Percentiles rank a stretch among this genome's conserved stretches.
Evolutionary conservation across 2,888 invertebrate species (phyloP).

Genomic region (Heliconius sara): DNA sequence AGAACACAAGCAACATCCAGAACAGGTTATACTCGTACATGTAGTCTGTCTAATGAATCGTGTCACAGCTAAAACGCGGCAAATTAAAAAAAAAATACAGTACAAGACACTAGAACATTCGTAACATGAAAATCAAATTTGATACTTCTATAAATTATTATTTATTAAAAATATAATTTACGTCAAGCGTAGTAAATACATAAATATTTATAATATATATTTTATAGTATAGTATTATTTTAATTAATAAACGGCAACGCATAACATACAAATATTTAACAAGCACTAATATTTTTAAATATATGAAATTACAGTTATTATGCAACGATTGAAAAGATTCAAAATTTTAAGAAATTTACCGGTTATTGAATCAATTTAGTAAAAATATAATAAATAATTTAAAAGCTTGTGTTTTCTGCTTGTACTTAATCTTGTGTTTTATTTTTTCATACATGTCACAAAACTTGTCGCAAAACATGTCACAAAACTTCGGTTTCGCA

Average conservation of each 20-base stretch:
- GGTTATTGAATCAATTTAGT: neutral
- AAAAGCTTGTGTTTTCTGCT: neutral
- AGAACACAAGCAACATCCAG: neutral
- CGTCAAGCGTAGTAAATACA: no score
- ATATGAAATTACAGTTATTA: neutral
- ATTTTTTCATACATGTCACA: neutral
- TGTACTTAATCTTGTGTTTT: neutral
- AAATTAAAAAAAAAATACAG: neutral
- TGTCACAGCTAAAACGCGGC: neutral
- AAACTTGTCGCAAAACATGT: no score
- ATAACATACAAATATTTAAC: neutral
- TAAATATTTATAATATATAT: neutral
- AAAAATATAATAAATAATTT: neutral
- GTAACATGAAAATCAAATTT: neutral
- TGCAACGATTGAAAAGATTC: neutral
- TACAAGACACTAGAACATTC: neutral
- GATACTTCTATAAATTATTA: neutral
- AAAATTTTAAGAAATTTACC: neutral
- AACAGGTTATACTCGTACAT: neutral
- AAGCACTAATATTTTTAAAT: neutral
- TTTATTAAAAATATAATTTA: neutral
- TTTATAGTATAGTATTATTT: neutral
- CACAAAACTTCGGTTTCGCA: neutral
- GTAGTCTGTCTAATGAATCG: neutral
- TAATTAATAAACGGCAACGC: no score